Base-by-base conservation (phyloP, 2,888 invertebrate genomes). In the Aporophyla lueneburgensis region DNA sequence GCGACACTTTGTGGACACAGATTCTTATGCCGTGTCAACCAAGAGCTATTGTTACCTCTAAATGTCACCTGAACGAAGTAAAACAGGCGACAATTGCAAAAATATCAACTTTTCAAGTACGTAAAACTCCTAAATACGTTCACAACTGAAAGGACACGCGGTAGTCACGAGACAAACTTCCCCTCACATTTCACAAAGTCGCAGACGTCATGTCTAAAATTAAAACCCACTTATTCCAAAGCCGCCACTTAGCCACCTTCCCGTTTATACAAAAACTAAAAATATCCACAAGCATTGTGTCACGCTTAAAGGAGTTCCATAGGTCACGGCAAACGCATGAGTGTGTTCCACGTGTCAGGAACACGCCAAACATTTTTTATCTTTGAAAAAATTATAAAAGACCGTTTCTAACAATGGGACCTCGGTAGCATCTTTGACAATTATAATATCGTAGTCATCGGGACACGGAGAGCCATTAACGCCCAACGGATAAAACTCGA, bases 341-440 rank as follows among this genome's bases (percentile, higher is more conserved):
- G 92, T 93, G 87, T 93, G 93, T 94, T 94, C 95, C 95, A 95
- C 96, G 96, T 96, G 96, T 96, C 96, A 96, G 94, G 91, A 96
- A 95, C 96, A 96, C 95, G 96, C 96, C 94, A 95, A 96, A 96
- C 96, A 93, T 94, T 96, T 96, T 96, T 96, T 96, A 96, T 96
- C 95, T 95, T 95, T 94, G 87, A 95, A 96, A 96, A 96, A 95
- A 94, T 94, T 95, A 95, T 96, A 95, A 96, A 96, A 95, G 96
- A 92, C 94, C 94, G 93, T 91, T 92, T 85, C 90, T 92, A 94
- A 96, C 96, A 96, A 96, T 95, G 92, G 95, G 90, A 89, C 93
- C 93, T 95, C 95, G 94, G 96, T 96, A 96, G 96, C 96, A 96
- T 96, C 96, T 96, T 96, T 96, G 96, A 96, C 96, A 96, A 96